phyloP scores from a whole-genome alignment of 2,888 invertebrate genomes.

The Melanchra persicariae region DNA sequence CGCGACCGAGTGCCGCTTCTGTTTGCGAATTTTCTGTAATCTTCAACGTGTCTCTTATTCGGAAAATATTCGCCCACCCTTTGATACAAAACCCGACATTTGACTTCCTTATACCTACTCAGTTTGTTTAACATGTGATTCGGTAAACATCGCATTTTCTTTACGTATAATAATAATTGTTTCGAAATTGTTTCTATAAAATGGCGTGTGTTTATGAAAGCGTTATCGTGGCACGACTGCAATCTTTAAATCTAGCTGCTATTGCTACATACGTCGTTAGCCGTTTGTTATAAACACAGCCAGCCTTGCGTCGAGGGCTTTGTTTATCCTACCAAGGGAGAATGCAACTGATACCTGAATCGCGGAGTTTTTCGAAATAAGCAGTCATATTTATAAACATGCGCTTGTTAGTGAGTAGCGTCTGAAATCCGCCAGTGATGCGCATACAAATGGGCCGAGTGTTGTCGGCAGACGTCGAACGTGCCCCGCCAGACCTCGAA shows the following conservation, averaged over 20 bases:
- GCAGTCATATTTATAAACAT: constrained; percentile 53
- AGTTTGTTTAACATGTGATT: constrained; percentile 51
- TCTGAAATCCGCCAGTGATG: constrained; percentile 62
- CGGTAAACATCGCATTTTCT: constrained; percentile 35
- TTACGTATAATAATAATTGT: constrained; percentile 37
- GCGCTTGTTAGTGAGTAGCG: constrained; percentile 59
- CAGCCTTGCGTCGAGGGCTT: constrained; percentile 18
- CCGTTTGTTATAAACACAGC: constrained; percentile 18
- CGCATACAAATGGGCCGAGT: constrained; percentile 67
- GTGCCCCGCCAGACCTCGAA: constrained; percentile 66
- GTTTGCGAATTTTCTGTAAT: constrained; percentile 61
- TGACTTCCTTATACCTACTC: constrained; percentile 45
- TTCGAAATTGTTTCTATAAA: constrained; percentile 48
- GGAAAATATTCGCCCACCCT: constrained; percentile 50
- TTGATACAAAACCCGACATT: constrained; percentile 53
- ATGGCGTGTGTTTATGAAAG: constrained; percentile 44
- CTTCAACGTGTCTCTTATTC: constrained; percentile 58
- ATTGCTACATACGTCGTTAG: constrained; percentile 40
- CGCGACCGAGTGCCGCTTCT: constrained; percentile 24
- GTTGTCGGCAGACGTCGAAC: constrained; percentile 63
- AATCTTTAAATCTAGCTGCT: constrained; percentile 49
- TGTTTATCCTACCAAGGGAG: constrained; percentile 28
- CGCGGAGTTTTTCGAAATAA: constrained; percentile 35
- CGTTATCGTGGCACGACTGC: constrained; percentile 32
- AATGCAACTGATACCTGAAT: constrained; percentile 32